phyloP scores from a whole-genome alignment of 2,113 vertebrate species.

The Chloropsis cyanopogon region DNA sequence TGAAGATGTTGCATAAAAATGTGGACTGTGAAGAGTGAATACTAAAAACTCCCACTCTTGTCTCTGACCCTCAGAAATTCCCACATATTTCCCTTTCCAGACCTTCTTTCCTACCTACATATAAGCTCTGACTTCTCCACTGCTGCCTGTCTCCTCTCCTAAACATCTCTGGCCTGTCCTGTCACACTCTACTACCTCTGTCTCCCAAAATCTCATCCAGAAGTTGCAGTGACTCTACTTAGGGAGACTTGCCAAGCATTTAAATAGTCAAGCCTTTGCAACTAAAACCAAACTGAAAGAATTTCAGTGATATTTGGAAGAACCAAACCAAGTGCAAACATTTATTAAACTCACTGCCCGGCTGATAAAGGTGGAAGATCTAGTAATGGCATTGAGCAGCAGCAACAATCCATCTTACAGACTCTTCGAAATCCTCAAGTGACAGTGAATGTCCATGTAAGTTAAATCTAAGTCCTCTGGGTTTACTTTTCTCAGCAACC shows the following conservation, averaged over 20 bases:
- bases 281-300: not conserved
- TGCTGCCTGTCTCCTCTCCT: fast-evolving
- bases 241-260: not conserved
- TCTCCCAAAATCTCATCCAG: not conserved
- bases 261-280: not conserved
- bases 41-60: not conserved
- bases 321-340: not conserved
- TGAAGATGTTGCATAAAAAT: not conserved
- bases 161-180: not conserved
- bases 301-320: not conserved
- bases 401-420: not conserved
- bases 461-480: not conserved
- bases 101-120: not conserved
- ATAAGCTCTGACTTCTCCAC: not conserved
- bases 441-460: not conserved
- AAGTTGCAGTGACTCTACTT: not conserved
- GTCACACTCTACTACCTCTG: not conserved
- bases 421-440: not conserved
- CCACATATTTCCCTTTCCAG: not conserved
- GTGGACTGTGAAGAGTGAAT: not conserved
- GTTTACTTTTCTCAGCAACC: not conserved
- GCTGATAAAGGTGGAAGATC: not conserved
- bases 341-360: not conserved
- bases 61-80: not conserved
- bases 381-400: not conserved